Percentiles rank a stretch among this genome's conserved stretches.
Evolutionary conservation across 2,888 invertebrate genomes (phyloP).

Genomic region (Sturmia bella): DNA sequence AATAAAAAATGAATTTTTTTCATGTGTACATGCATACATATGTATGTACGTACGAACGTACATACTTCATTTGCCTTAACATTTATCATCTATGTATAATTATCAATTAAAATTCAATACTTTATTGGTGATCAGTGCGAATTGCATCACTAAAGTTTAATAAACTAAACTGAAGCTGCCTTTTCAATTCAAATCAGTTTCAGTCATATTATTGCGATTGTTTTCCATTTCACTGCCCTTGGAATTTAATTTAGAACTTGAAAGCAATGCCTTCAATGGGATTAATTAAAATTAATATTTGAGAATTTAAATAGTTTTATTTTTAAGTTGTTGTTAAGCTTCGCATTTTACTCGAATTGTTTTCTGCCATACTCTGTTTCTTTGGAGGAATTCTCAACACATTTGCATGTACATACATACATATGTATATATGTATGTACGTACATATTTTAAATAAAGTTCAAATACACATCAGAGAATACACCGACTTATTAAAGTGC

Average conservation of each 20-base stretch:
- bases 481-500: neutral
- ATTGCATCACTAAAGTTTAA: constrained; percentile 9
- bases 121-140: neutral
- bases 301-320: constrained; percentile 8
- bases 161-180: constrained; percentile 27
- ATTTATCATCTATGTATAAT: constrained; percentile 35
- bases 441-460: too few species aligned
- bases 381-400: neutral
- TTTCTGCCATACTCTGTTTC: constrained; percentile 41
- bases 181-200: constrained; percentile 59
- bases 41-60: too few species aligned
- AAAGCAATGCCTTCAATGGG: constrained; percentile 27
- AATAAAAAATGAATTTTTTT: constrained; percentile 25
- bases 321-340: constrained; percentile 38
- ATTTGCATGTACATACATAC: too few species aligned
- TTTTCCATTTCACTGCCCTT: constrained; percentile 60
- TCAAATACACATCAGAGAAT: too few species aligned
- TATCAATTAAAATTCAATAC: constrained; percentile 27
- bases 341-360: constrained; percentile 54
- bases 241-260: constrained; percentile 48
- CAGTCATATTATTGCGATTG: constrained; percentile 41
- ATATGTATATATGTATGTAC: too few species aligned
- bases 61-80: constrained; percentile 31
- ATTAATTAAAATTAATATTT: constrained; percentile 26
- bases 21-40: too few species aligned